phyloP scores from a whole-genome alignment of 2,888 invertebrate genomes.

The Elmis aenea region DNA sequence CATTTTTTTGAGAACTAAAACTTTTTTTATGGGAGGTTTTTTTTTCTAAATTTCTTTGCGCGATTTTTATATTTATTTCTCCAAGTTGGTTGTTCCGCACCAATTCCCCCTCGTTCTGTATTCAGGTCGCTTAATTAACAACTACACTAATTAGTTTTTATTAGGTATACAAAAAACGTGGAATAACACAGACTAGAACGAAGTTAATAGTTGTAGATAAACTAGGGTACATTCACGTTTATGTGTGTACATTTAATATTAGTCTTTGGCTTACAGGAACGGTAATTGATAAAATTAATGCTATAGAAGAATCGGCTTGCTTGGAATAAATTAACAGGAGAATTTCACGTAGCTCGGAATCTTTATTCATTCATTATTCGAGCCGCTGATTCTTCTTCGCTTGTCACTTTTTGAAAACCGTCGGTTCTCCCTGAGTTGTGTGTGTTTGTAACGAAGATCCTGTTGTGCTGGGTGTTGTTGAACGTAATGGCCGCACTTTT shows the following conservation, averaged over 20 bases:
- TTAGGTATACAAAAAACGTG: too few species aligned
- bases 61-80: neutral
- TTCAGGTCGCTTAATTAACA: neutral
- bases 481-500: conserved; percentile 28
- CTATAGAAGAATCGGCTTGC: conserved; percentile 19
- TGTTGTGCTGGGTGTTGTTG: conserved; percentile 27
- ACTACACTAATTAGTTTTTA: too few species aligned
- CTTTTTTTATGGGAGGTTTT: too few species aligned
- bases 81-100: neutral
- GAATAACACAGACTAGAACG: conserved; percentile 7
- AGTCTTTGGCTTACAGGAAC: conserved; percentile 27
- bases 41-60: conserved; percentile 1
- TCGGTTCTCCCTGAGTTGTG: too few species aligned
- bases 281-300: conserved; percentile 17
- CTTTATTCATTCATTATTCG: conserved; percentile 16
- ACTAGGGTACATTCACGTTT: conserved; percentile 11
- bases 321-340: conserved; percentile 11
- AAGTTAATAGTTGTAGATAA: conserved; percentile 3
- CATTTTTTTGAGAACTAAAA: too few species aligned
- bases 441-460: conserved; percentile 9
- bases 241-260: conserved; percentile 20
- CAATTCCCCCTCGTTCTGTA: neutral
- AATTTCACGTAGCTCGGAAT: neutral
- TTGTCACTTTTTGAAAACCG: conserved; percentile 39
- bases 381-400: conserved; percentile 25